A percentile compares a stretch with the other conserved stretches of the same genome.
phyloP scores from a whole-genome alignment of 2,797 vertebrate species.

The Borostomias antarcticus region DNA sequence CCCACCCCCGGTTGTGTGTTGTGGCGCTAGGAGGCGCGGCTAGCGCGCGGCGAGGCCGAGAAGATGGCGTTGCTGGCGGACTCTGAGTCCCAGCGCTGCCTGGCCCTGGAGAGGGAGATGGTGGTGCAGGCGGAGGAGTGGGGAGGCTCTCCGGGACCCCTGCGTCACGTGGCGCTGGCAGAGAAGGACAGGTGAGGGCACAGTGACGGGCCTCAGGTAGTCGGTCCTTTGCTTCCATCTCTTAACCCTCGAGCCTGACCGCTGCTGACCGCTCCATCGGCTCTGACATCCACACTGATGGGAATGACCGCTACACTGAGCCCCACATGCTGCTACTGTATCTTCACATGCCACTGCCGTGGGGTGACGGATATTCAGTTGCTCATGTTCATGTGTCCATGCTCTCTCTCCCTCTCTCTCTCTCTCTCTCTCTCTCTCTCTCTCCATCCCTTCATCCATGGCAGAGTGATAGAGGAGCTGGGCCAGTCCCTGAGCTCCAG shows the following conservation, averaged over 20 bases:
- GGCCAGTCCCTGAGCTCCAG: constrained; percentile 62
- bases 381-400: too few relatives aligned
- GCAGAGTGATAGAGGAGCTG: constrained; percentile 82
- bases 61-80: constrained; percentile 77
- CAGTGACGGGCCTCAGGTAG: constrained; percentile 77
- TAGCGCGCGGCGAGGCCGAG: constrained; percentile 78
- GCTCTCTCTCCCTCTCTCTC: not conserved
- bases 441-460: not conserved
- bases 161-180: constrained; percentile 41
- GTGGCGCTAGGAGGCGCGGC: constrained; percentile 80
- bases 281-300: constrained; percentile 6
- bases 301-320: too few relatives aligned
- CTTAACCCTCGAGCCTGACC: too few relatives aligned
- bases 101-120: constrained; percentile 79
- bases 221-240: too few relatives aligned
- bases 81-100: constrained; percentile 77
- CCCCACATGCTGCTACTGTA: too few relatives aligned
- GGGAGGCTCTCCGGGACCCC: constrained; percentile 15
- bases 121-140: constrained; percentile 60
- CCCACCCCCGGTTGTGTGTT: not conserved
- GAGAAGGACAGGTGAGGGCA: constrained; percentile 77
- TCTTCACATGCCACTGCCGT: too few relatives aligned
- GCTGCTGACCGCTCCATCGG: not conserved
- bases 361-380: too few relatives aligned
- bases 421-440: constrained; percentile 11